phyloP scores from a whole-genome alignment of 2,797 vertebrate genomes.

The Manis crassicaudata region DNA sequence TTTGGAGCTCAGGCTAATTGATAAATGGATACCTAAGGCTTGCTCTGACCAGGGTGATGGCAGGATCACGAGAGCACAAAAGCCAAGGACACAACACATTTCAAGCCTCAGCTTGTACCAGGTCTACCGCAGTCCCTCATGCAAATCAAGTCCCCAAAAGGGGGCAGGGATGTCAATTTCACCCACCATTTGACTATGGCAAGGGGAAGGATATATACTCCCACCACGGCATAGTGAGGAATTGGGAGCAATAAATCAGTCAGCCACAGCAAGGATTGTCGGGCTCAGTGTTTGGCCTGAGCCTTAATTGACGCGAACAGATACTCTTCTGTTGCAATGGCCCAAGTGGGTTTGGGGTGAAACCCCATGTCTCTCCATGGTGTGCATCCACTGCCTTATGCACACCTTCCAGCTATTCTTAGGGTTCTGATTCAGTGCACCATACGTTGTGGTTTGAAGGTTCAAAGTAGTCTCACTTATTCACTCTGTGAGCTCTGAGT shows the following conservation, averaged over 20 bases:
- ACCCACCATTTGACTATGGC: not conserved
- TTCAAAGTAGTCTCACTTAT: not conserved
- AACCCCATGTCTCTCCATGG: not conserved
- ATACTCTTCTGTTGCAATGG: not conserved
- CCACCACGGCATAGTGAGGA: not conserved
- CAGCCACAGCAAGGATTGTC: not conserved
- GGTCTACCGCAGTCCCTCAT: not conserved
- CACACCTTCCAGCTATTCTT: not conserved
- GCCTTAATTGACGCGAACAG: not conserved
- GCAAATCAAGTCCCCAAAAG: not conserved
- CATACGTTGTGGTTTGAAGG: not conserved
- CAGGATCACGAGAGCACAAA: not conserved
- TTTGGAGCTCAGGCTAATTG: not conserved
- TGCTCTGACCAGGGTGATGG: not conserved
- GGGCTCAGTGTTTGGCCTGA: not conserved
- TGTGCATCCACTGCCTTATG: not conserved
- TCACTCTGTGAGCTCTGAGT: not conserved
- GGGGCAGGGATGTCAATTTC: not conserved
- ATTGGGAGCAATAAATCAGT: not conserved
- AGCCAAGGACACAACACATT: not conserved
- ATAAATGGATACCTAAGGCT: not conserved
- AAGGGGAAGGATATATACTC: not conserved
- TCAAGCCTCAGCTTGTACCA: not conserved
- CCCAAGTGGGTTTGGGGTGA: not conserved
- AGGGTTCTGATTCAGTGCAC: not conserved